phyloP scores from a whole-genome alignment of 2,888 invertebrate species.

The Sphecodes monilicornis region DNA sequence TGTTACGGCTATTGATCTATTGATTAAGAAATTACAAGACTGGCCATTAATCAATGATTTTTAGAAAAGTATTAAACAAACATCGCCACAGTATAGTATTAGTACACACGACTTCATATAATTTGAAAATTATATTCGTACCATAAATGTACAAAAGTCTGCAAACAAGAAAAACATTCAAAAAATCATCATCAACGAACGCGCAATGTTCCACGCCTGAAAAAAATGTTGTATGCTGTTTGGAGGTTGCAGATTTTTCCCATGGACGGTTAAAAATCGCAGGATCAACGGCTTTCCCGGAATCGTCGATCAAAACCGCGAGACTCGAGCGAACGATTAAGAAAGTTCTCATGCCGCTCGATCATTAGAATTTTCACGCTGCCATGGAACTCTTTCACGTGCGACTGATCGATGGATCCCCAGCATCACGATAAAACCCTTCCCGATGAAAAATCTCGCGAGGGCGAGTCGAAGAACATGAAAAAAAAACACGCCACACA shows the following conservation, averaged over 20 bases:
- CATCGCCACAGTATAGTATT: too few species aligned
- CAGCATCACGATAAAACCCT: constrained; percentile 67
- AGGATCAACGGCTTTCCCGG: constrained; percentile 13
- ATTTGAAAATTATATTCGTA: too few species aligned
- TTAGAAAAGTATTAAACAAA: too few species aligned
- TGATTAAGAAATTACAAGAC: too few species aligned
- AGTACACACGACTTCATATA: too few species aligned
- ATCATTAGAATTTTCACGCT: constrained; percentile 83
- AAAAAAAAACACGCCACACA: constrained; percentile 27
- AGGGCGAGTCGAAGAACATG: constrained; percentile 45
- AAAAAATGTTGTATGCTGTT: too few species aligned
- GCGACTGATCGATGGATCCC: constrained; percentile 81
- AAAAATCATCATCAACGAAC: too few species aligned
- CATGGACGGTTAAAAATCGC: neutral
- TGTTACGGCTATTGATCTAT: too few species aligned
- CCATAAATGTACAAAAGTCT: too few species aligned
- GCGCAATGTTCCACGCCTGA: too few species aligned
- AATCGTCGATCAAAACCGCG: constrained; percentile 41
- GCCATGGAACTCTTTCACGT: constrained; percentile 80
- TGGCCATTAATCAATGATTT: too few species aligned
- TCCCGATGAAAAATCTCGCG: constrained; percentile 73
- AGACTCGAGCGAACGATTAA: constrained; percentile 77
- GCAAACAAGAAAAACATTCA: too few species aligned
- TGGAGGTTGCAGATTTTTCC: neutral
- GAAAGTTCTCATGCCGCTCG: constrained; percentile 81